Percentiles rank a stretch among this genome's conserved stretches.
Conservation (phyloP, 2,113 vertebrate species). For the Halcyon senegalensis region DNA sequence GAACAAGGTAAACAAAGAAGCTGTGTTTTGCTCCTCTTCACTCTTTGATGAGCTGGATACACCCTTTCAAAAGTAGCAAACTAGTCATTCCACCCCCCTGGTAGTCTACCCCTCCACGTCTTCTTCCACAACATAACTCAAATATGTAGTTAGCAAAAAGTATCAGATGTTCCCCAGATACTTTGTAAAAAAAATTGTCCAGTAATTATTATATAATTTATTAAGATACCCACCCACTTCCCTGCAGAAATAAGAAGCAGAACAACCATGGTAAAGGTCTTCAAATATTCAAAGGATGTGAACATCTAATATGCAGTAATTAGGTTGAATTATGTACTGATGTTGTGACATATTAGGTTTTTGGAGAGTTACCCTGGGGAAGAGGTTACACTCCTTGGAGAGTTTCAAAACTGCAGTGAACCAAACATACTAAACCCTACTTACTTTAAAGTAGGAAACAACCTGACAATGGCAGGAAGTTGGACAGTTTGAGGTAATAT, state of each 20-base stretch:
- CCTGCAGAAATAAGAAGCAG: not conserved
- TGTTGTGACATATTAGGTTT: not conserved
- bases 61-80: not conserved
- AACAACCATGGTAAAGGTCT: not conserved
- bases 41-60: not conserved
- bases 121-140: not conserved
- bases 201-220: not conserved
- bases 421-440: not conserved
- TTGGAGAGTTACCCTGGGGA: not conserved
- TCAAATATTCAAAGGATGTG: not conserved
- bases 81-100: not conserved
- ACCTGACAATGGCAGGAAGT: not conserved
- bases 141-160: not conserved
- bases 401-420: not conserved
- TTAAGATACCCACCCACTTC: not conserved
- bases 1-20: not conserved
- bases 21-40: not conserved
- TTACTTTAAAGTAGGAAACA: not conserved
- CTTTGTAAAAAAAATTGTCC: not conserved
- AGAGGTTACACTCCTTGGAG: not conserved
- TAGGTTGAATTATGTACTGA: conserved; percentile 3
- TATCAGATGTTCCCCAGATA: not conserved
- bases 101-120: rapidly evolving
- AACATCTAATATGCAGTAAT: conserved; percentile 20
- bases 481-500: not conserved